phyloP scores from a whole-genome alignment of 2,113 vertebrate genomes.

The Nanorana parkeri region DNA sequence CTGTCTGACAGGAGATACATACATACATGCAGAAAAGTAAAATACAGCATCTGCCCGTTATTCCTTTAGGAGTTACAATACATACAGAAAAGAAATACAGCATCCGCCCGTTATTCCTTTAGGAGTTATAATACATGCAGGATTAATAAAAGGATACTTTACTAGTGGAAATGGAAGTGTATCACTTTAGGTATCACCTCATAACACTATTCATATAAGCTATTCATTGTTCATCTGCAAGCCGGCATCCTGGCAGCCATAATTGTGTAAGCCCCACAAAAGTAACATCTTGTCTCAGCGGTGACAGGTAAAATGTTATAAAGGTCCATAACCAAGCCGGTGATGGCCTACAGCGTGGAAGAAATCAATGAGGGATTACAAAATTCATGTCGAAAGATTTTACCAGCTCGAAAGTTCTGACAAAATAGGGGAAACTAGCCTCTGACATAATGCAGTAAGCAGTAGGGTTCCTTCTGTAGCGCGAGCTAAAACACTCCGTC shows the following conservation, averaged over 20 bases:
- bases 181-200: neutral
- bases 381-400: constrained; percentile 18
- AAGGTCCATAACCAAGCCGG: constrained; percentile 11
- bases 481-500: neutral
- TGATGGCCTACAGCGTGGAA: constrained; percentile 29
- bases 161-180: neutral
- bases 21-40: too few species aligned
- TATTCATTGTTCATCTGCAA: constrained; percentile 11
- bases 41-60: too few species aligned
- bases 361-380: constrained; percentile 25
- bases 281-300: constrained; percentile 17
- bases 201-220: neutral
- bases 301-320: constrained; percentile 43
- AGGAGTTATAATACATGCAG: neutral
- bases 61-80: too few species aligned
- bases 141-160: neutral
- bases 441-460: neutral
- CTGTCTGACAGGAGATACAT: too few species aligned
- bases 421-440: neutral
- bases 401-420: constrained; percentile 2
- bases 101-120: too few species aligned
- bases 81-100: too few species aligned
- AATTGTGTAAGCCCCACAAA: constrained; percentile 34
- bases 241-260: neutral
- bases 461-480: neutral